A percentile compares a stretch with the other conserved stretches of the same genome.
These are phyloP conservation scores for Tiliacea aurago DNA, from an alignment of 2,888 invertebrate genomes.

Conservation along the genomic window DNA sequence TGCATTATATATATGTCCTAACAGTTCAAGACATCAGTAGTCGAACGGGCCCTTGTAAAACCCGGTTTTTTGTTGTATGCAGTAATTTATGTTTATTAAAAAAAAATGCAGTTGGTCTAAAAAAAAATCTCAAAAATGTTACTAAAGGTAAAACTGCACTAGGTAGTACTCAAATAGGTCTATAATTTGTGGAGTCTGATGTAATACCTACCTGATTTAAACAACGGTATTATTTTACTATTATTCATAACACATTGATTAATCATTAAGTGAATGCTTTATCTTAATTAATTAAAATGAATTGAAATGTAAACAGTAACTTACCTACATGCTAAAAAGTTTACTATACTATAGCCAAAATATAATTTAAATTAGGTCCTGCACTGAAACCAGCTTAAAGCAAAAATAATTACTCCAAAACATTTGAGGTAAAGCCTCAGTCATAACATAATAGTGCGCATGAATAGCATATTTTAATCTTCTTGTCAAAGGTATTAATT, in stretches of 20 bases:
- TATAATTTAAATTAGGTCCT: background rate
- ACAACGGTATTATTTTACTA: no score
- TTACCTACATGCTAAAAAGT: background rate
- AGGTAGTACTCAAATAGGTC: no score
- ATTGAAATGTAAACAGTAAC: background rate
- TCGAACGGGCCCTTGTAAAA: no score
- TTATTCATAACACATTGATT: background rate
- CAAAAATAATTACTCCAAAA: background rate
- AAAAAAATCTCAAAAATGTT: no score
- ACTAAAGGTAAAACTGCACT: no score
- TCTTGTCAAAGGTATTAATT: conserved; percentile 37
- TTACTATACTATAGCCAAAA: background rate
- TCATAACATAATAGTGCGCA: conserved; percentile 1
- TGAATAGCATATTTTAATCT: conserved; percentile 46
- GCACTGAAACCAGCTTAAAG: background rate
- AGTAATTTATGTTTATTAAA: no score
- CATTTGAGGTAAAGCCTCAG: conserved; percentile 1
- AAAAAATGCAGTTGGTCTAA: no score
- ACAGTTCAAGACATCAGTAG: no score
- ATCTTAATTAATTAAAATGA: background rate
- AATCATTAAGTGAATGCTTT: background rate
- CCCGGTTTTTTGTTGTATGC: no score
- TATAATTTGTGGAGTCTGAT: no score
- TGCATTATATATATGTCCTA: no score
- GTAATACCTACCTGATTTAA: no score